Evolutionary conservation across 53 echinoderm and acorn worm species (phyloP), one percentile per base, ranked within the genome.

Genomic region (Echinometra lucunter): DNA sequence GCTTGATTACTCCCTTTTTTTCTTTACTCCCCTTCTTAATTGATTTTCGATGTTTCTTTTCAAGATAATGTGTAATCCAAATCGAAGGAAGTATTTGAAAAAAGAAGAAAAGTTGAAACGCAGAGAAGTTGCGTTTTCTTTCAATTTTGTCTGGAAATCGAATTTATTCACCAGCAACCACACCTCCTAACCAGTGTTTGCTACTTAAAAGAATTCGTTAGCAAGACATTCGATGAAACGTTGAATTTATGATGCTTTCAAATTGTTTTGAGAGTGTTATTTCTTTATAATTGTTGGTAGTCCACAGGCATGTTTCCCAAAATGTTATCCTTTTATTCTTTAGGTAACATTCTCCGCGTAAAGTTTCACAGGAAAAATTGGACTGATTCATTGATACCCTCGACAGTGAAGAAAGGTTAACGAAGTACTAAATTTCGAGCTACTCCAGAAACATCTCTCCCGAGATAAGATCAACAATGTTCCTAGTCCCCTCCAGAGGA

Each of bases 391-490:
- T 7, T 75, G 19, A 11, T 75, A 38, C 75, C 75, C 37, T 75
- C 67, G 30, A 19, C 12, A 69, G 69, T 34, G 32, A 10, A 35
- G 38, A 38, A 8, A 30, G 38, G 72, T 1, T 78, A 78, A 78
- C 19, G 42, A 78, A 78, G 78, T 7, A 78, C 16, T 19, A 8
- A 42, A 78, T 78, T 78, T 19, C 78, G 18, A 42, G 78, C 23
- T 78, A 16, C 78, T 35, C 42, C 78, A 78, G 78, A 78, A 78
- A 78, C 42, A 78, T 6, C 78, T 21, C 78, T 78, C 78, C 23
- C 17, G 78, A 78, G 78, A 78, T 78, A 78, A 78, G 78, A 78
- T 42, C 38, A 78, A 78, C 78, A 78, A 78, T 78, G 42, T 78
- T 38, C 78, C 78, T 78, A 8, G 78, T 6, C 40, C 78, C 78